These are phyloP conservation scores for Scrobipalpa costella DNA, from an alignment of 2,888 invertebrate genomes.

Conservation along the genomic window DNA sequence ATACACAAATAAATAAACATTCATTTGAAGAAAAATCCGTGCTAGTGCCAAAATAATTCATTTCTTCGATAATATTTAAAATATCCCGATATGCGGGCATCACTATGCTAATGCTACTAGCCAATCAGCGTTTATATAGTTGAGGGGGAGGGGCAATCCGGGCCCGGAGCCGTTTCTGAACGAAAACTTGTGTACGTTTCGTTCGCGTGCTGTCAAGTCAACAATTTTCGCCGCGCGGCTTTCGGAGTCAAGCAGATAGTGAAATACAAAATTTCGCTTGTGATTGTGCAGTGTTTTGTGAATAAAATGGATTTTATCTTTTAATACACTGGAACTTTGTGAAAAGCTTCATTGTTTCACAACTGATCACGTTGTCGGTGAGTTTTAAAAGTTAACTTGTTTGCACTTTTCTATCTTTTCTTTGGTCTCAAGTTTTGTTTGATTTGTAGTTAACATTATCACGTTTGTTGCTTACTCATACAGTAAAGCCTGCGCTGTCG, in stretches of 20 bases:
- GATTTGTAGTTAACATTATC: constrained; percentile 51
- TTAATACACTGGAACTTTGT: constrained; percentile 48
- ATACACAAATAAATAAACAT: too few species aligned
- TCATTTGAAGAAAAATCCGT: too few species aligned
- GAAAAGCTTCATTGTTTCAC: constrained; percentile 47
- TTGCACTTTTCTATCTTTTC: constrained; percentile 39
- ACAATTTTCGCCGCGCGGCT: constrained; percentile 9
- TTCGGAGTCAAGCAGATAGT: background rate
- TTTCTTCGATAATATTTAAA: background rate
- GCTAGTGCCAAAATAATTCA: too few species aligned
- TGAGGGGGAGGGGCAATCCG: background rate
- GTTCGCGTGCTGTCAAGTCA: constrained; percentile 10
- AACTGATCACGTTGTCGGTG: constrained; percentile 48
- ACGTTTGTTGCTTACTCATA: constrained; percentile 37
- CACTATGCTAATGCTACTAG: background rate
- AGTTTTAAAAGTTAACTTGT: constrained; percentile 40
- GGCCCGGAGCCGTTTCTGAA: constrained; percentile 2
- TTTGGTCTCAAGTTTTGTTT: constrained; percentile 53
- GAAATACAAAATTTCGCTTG: constrained; percentile 46
- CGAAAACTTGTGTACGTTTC: constrained; percentile 12
- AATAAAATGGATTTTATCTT: constrained; percentile 68
- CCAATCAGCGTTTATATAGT: background rate
- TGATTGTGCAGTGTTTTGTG: constrained; percentile 66
- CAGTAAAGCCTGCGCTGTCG: background rate
- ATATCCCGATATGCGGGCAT: background rate